These are phyloP conservation scores for Carterocephalus palaemon DNA, from an alignment of 2,888 invertebrate species.

Conservation along the genomic window DNA sequence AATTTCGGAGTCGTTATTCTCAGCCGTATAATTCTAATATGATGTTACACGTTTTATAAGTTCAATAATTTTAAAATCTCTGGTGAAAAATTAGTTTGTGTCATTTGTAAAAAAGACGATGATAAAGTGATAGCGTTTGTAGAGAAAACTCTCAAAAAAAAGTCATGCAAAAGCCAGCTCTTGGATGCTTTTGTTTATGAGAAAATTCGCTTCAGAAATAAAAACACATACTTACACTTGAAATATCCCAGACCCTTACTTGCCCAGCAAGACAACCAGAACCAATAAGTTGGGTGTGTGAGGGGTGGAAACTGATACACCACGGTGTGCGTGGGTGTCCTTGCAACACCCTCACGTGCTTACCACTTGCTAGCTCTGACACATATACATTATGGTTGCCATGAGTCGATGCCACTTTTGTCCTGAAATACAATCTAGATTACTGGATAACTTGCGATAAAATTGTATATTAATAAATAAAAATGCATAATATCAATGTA, in stretches of 20 bases:
- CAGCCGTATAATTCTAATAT: too few relatives aligned
- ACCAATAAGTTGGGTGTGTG: conserved; percentile 89
- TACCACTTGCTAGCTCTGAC: conserved; percentile 87
- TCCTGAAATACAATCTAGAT: conserved; percentile 69
- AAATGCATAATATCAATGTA: conserved; percentile 5
- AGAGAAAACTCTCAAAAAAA: too few relatives aligned
- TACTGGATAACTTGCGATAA: not conserved
- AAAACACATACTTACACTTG: conserved; percentile 55
- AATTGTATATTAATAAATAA: not conserved
- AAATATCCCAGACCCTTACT: conserved; percentile 91
- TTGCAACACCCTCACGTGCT: conserved; percentile 85
- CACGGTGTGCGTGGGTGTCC: conserved; percentile 94
- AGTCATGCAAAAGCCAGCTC: too few relatives aligned
- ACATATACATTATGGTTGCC: conserved; percentile 94
- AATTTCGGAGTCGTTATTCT: too few relatives aligned
- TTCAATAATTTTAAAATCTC: too few relatives aligned
- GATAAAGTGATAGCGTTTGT: too few relatives aligned
- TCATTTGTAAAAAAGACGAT: too few relatives aligned
- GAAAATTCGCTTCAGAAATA: too few relatives aligned
- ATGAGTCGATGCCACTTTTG: conserved; percentile 91
- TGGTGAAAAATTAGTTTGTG: too few relatives aligned
- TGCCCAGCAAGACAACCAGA: conserved; percentile 94
- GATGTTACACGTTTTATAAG: too few relatives aligned
- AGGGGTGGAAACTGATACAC: conserved; percentile 94
- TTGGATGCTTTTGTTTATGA: too few relatives aligned